A percentile compares a stretch with the other conserved stretches of the same genome.
These are phyloP conservation scores for Acridotheres tristis DNA, from an alignment of 2,797 vertebrate genomes.

Conservation along the genomic window DNA sequence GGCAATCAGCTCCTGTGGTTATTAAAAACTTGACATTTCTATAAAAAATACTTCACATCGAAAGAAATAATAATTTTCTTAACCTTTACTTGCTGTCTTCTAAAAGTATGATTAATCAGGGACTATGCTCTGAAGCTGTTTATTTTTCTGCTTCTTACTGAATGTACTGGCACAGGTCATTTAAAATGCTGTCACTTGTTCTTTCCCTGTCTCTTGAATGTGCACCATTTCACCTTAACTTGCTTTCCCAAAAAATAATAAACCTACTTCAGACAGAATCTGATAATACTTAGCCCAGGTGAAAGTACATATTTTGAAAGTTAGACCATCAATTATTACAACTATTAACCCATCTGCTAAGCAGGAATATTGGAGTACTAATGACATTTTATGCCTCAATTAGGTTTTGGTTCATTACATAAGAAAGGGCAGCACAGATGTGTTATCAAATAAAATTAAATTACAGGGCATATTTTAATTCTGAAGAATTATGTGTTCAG, in stretches of 20 bases:
- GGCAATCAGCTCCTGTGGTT: neutral
- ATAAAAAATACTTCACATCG: neutral
- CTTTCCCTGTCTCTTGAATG: neutral
- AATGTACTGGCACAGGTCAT: neutral
- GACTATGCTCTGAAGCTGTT: neutral
- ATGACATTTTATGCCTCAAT: neutral
- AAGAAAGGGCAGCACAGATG: neutral
- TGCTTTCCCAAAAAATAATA: neutral
- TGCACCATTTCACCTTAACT: neutral
- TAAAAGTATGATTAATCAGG: neutral
- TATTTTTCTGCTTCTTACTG: neutral
- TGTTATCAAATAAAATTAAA: neutral
- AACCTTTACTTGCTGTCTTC: neutral
- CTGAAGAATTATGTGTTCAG: neutral
- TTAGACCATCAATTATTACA: neutral
- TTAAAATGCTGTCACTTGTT: neutral
- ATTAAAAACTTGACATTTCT: neutral
- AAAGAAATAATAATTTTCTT: neutral
- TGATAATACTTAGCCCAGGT: neutral
- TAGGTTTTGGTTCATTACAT: neutral
- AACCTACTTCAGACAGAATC: neutral
- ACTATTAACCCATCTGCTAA: neutral
- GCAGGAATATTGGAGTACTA: neutral
- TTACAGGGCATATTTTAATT: neutral
- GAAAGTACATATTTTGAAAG: neutral